Evolutionary conservation across 2,113 vertebrate genomes (phyloP).

Genomic region (Seriola quinqueradiata): DNA sequence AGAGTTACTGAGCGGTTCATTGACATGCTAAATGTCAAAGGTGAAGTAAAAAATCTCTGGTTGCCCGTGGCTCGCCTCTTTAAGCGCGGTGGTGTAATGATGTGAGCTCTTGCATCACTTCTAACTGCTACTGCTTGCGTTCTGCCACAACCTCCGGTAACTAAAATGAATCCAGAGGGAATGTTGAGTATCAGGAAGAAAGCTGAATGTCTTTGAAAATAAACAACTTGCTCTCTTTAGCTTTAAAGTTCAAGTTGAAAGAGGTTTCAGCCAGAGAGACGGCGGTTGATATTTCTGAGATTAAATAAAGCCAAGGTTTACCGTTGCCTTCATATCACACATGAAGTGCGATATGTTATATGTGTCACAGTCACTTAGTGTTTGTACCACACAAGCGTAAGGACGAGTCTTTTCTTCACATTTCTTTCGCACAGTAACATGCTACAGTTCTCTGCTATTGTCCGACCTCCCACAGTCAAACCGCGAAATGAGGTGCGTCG

Average conservation of each 20-base stretch:
- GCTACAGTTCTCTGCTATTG: neutral
- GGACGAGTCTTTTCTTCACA: neutral
- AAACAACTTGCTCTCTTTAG: constrained; percentile 31
- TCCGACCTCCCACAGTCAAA: neutral
- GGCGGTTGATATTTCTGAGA: constrained; percentile 4
- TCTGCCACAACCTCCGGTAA: constrained; percentile 6
- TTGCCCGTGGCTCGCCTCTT: constrained; percentile 61
- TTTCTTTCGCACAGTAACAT: neutral
- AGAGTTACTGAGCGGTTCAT: constrained; percentile 60
- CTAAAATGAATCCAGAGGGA: constrained; percentile 42
- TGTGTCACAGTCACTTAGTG: too few relatives aligned
- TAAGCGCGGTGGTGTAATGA: constrained; percentile 55
- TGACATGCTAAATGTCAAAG: constrained; percentile 77
- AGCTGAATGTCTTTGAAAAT: constrained; percentile 38
- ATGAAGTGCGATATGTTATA: too few relatives aligned
- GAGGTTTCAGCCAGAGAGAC: constrained; percentile 4
- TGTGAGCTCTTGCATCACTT: constrained; percentile 55
- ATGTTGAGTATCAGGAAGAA: constrained; percentile 17
- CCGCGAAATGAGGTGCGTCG: too few relatives aligned
- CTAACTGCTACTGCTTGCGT: constrained; percentile 28
- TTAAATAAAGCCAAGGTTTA: constrained; percentile 14
- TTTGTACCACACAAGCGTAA: neutral
- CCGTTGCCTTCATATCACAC: neutral
- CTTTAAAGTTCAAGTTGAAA: constrained; percentile 50
- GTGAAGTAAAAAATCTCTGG: constrained; percentile 72